Conservation (phyloP, 2,797 vertebrate species). For the Cyclopterus lumpus region DNA sequence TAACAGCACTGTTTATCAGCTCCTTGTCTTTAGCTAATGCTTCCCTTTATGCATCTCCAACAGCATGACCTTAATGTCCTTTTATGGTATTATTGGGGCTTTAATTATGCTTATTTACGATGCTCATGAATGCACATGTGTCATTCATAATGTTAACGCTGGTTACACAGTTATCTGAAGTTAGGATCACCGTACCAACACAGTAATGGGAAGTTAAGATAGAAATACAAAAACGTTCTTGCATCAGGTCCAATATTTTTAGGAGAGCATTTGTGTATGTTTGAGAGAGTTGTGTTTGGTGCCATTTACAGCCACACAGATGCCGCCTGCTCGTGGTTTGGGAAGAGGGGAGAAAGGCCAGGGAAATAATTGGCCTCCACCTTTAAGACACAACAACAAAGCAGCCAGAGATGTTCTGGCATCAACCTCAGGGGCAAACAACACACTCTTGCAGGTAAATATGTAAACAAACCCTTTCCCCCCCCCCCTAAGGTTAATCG, state of each 20-base stretch:
- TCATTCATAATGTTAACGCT: background rate
- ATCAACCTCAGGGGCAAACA: background rate
- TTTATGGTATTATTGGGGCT: background rate
- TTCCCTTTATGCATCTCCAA: background rate
- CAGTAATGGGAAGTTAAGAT: background rate
- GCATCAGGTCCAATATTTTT: background rate
- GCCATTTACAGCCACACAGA: slow-evolving; percentile 18
- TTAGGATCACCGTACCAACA: too few relatives aligned
- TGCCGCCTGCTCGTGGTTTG: slow-evolving; percentile 33
- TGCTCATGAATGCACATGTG: background rate
- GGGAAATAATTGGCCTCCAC: slow-evolving; percentile 31
- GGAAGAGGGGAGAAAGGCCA: background rate
- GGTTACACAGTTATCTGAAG: background rate
- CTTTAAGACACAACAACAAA: slow-evolving; percentile 24
- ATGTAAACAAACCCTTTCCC: background rate
- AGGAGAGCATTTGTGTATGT: slow-evolving; percentile 6
- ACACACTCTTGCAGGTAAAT: slow-evolving; percentile 4
- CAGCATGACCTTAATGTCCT: background rate
- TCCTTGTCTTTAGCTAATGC: background rate
- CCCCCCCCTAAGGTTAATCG: slow-evolving; percentile 7
- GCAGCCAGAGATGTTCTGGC: background rate
- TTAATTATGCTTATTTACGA: background rate
- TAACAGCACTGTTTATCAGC: background rate
- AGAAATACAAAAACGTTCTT: background rate
- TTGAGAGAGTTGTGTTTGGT: background rate